A percentile compares a stretch with the other conserved stretches of the same genome.
Conservation (phyloP, 2,888 invertebrate species). For the Theretra japonica region DNA sequence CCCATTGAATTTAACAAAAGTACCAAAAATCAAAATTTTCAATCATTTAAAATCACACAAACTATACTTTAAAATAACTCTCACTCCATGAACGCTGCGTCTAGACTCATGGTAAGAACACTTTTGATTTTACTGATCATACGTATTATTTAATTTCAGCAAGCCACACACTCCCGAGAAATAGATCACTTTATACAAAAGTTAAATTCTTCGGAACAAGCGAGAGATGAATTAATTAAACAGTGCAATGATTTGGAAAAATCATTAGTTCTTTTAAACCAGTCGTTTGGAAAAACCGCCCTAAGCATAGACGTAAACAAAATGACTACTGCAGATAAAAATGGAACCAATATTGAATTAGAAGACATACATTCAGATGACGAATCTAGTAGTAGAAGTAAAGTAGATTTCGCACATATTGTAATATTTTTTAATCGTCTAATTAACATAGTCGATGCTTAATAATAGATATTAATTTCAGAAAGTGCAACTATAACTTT, state of each 20-base stretch:
- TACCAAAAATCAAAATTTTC: too few relatives aligned
- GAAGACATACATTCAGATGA: constrained; percentile 72
- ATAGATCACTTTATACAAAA: constrained; percentile 64
- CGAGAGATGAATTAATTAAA: constrained; percentile 58
- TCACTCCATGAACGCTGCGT: too few relatives aligned
- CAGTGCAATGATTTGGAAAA: constrained; percentile 68
- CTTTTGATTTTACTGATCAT: background rate
- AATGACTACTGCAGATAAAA: background rate
- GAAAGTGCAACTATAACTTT: constrained; percentile 69
- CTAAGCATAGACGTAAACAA: background rate
- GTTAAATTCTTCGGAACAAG: constrained; percentile 58
- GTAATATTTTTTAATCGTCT: background rate
- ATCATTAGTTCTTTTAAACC: constrained; percentile 67
- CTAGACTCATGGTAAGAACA: too few relatives aligned
- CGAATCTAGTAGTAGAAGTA: constrained; percentile 63
- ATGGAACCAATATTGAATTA: constrained; percentile 51
- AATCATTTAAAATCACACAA: too few relatives aligned
- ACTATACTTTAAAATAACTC: too few relatives aligned
- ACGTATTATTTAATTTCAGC: constrained; percentile 52
- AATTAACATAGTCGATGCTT: background rate
- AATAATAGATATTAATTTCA: constrained; percentile 47
- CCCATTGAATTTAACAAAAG: too few relatives aligned
- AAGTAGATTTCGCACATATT: constrained; percentile 35
- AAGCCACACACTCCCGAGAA: constrained; percentile 63
- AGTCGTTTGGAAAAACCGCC: constrained; percentile 58